Conservation (phyloP, 1,140 invertebrate genomes). For the Eueides isabella region DNA sequence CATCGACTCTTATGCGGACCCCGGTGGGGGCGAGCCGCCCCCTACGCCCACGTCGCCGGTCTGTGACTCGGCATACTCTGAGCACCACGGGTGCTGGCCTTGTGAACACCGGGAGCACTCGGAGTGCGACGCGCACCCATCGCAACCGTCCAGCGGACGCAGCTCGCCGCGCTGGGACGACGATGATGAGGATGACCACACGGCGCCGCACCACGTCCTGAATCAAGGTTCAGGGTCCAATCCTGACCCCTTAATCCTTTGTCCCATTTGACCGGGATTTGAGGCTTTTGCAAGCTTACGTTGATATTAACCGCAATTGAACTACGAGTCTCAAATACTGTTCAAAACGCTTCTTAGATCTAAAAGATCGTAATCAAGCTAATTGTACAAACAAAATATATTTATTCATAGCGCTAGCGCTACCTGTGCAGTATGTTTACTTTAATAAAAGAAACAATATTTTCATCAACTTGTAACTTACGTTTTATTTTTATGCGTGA, state of each 20-base stretch:
- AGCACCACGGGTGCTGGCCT: constrained; percentile 56
- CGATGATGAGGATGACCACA: constrained; percentile 67
- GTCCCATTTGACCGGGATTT: constrained; percentile 61
- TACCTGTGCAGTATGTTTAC: constrained; percentile 52
- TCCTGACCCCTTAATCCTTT: constrained; percentile 43
- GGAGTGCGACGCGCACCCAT: constrained; percentile 57
- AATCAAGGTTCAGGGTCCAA: constrained; percentile 69
- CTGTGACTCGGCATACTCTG: constrained; percentile 80
- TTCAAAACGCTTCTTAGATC: constrained; percentile 48
- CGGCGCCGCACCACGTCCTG: constrained; percentile 66
- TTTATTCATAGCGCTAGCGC: constrained; percentile 55
- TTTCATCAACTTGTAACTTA: not conserved
- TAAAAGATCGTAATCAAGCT: constrained; percentile 37
- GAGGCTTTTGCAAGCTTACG: constrained; percentile 48
- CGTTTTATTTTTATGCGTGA: constrained; percentile 41
- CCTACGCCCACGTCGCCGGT: constrained; percentile 74
- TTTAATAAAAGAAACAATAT: constrained; percentile 4
- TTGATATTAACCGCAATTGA: constrained; percentile 22
- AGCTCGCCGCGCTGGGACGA: constrained; percentile 83
- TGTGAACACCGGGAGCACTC: constrained; percentile 72
- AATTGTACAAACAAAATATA: constrained; percentile 26
- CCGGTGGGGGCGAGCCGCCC: constrained; percentile 73
- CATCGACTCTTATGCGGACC: constrained; percentile 74
- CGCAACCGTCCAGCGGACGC: constrained; percentile 77
- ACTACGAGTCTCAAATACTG: constrained; percentile 61